A percentile compares a stretch with the other conserved stretches of the same genome.
These are phyloP conservation scores for Belonocnema kinseyi DNA, from an alignment of 1,140 invertebrate species.

Conservation along the genomic window DNA sequence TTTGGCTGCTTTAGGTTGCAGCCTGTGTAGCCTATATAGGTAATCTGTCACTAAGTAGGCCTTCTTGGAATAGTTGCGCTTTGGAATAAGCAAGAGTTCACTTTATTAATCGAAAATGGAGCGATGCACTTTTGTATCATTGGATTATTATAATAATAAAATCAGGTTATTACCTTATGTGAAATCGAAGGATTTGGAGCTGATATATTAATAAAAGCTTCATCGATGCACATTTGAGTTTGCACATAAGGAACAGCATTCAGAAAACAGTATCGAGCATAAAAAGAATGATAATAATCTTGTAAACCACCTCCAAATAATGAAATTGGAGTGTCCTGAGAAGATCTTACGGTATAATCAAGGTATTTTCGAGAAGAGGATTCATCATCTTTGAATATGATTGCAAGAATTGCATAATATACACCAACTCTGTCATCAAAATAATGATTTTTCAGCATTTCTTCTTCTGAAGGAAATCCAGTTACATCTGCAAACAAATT, in stretches of 20 bases:
- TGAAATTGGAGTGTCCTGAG: neutral
- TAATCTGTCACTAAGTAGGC: too few species aligned
- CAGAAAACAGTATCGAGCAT: neutral
- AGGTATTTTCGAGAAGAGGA: neutral
- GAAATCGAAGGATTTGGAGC: neutral
- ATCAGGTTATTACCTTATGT: neutral
- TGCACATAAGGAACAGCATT: neutral
- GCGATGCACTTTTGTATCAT: too few species aligned
- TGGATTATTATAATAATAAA: too few species aligned
- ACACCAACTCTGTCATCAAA: neutral
- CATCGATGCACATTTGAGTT: conserved; percentile 21
- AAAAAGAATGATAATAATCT: neutral
- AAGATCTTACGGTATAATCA: neutral
- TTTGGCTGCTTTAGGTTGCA: too few species aligned
- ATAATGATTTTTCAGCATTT: neutral
- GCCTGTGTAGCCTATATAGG: too few species aligned
- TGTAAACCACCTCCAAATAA: neutral
- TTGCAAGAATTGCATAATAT: neutral
- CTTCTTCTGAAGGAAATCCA: neutral
- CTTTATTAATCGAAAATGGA: too few species aligned
- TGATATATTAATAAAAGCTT: conserved; percentile 7
- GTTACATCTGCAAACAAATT: neutral
- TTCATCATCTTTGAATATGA: neutral
- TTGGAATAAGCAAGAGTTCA: too few species aligned
- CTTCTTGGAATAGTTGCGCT: too few species aligned